Evolutionary conservation across 2,888 invertebrate genomes (phyloP), one percentile per base, ranked within the genome.

Genomic region (Dynastes maya): DNA sequence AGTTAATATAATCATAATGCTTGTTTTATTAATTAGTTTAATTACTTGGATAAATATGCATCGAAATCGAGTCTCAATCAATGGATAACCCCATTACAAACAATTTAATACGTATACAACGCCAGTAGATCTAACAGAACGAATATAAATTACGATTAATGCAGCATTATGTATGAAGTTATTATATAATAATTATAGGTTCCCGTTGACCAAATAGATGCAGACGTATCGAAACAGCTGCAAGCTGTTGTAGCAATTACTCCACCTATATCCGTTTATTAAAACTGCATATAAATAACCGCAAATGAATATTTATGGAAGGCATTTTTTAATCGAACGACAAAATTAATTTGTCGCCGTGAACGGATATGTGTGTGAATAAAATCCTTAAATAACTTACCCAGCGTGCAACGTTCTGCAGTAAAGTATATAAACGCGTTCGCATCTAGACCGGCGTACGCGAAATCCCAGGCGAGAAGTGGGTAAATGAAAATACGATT

Each of bases 311-410:
- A 71, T 58, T 71, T 71, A 71, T 55, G 71, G 37, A 71, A 9
- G 37, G n/a, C 16, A 6, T 71, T 71, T 45, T 68, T 71, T 71
- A 71, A 71, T 51, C 13, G 70, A 53, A 70, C 55, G 71, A 58
- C 71, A 71, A 55, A 71, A 71, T 58, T 71, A 71, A 71, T 71
- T 71, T 71, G 55, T 71, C 58, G 53, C 55, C n/a, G 37, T 3
- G 71, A 71, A 71, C 71, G 71, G 71, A 55, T 71, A 71, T 40
- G 71, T 32, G 71, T 71, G 71, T 11, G 58, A 71, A 71, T 40
- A 58, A 32, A 71, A 71, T 55, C 71, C 71, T 55, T 40, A 71
- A 70, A 58, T 71, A 71, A 71, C 37, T 40, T 71, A 71, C 71
- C 53, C 71, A 71, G 71, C 71, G 16, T 55, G 71, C 37, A 37